phyloP scores from a whole-genome alignment of 2,113 vertebrate species.

The Diphyllodes magnificus region DNA sequence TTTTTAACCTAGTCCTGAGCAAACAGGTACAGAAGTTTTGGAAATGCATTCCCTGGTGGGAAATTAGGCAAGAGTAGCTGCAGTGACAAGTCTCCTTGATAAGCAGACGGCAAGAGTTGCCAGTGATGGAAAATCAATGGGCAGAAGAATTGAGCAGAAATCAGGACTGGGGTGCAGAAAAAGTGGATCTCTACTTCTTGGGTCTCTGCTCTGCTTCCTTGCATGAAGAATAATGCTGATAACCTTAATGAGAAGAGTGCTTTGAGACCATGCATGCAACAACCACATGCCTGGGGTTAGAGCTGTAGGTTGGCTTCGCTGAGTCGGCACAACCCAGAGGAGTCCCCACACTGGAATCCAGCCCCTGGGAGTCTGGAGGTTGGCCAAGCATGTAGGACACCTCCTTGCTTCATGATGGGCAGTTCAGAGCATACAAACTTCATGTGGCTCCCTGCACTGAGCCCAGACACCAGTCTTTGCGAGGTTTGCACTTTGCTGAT shows the following conservation, averaged over 20 bases:
- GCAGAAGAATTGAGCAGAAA: background rate
- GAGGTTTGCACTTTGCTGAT: conserved; percentile 6
- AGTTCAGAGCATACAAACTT: background rate
- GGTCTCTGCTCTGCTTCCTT: background rate
- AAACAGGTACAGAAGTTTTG: background rate
- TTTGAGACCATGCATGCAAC: background rate
- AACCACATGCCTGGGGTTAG: background rate
- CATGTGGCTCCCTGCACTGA: background rate
- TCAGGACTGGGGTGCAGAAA: background rate
- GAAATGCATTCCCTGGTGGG: background rate
- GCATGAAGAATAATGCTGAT: background rate
- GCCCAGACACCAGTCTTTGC: background rate
- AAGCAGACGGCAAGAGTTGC: background rate
- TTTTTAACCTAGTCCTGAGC: background rate
- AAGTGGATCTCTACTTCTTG: background rate
- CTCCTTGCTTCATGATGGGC: background rate
- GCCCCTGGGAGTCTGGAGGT: background rate
- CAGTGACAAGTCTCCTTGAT: background rate
- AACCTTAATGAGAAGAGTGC: background rate
- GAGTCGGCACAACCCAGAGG: background rate
- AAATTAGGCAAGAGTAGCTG: background rate
- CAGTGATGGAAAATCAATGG: background rate
- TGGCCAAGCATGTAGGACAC: background rate
- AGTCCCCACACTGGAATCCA: background rate
- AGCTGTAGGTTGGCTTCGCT: background rate